These are phyloP conservation scores for Gambusia yucatana DNA, from an alignment of 2,797 vertebrate genomes.

Conservation along the genomic window DNA sequence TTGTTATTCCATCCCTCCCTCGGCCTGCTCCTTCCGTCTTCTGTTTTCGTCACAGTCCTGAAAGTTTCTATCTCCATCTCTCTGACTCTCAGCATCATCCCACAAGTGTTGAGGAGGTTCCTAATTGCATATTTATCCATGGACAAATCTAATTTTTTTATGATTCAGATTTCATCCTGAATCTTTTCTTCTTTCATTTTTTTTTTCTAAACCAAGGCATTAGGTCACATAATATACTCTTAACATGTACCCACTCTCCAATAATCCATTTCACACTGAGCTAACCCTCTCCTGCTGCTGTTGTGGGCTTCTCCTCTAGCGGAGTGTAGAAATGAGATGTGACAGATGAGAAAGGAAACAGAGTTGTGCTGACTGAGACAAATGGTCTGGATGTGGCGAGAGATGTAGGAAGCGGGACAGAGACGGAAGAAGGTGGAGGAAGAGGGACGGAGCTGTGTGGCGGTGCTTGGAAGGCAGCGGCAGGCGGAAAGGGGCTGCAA, in stretches of 20 bases:
- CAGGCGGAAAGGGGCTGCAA: slow-evolving; percentile 38
- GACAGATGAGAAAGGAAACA: slow-evolving; percentile 56
- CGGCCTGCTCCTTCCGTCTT: slow-evolving; percentile 9
- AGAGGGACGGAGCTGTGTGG: slow-evolving; percentile 8
- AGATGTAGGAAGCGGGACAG: slow-evolving; percentile 25
- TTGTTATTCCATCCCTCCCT: slow-evolving; percentile 3
- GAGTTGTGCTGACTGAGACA: slow-evolving; percentile 29
- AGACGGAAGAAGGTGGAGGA: not conserved
- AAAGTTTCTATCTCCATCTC: slow-evolving; percentile 12
- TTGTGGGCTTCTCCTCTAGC: slow-evolving; percentile 34
- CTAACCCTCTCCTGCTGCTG: slow-evolving; percentile 49
- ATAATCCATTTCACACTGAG: slow-evolving; percentile 69
- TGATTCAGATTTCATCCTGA: slow-evolving; percentile 42
- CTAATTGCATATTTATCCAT: slow-evolving; percentile 10
- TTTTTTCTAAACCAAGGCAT: slow-evolving; percentile 12
- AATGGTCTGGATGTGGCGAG: slow-evolving; percentile 29
- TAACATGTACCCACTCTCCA: slow-evolving; percentile 68
- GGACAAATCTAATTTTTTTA: slow-evolving; percentile 39
- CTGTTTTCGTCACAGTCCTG: slow-evolving; percentile 2
- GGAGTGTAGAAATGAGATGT: slow-evolving; percentile 49
- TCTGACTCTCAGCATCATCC: slow-evolving; percentile 15
- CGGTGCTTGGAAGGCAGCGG: slow-evolving; percentile 9
- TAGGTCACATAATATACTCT: slow-evolving; percentile 48
- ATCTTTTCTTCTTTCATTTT: slow-evolving; percentile 29
- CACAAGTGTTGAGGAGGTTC: slow-evolving; percentile 10